A percentile compares a stretch with the other conserved stretches of the same genome.
phyloP scores from a whole-genome alignment of 2,888 invertebrate genomes.

The Heteromyza rotundicornis region DNA sequence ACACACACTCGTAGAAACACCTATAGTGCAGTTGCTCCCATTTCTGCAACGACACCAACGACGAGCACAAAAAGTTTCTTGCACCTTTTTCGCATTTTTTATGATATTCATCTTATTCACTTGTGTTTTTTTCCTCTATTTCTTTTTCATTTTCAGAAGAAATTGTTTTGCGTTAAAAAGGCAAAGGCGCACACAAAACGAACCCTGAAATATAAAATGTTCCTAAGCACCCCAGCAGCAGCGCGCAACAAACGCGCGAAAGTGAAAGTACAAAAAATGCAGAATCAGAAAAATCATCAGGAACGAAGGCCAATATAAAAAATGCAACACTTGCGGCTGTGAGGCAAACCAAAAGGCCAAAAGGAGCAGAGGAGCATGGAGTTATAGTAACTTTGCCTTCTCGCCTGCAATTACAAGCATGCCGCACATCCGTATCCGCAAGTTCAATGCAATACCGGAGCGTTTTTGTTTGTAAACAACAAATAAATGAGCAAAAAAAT shows the following conservation, averaged over 20 bases:
- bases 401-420: too few relatives aligned
- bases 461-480: too few relatives aligned
- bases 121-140: not conserved
- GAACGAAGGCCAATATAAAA: too few relatives aligned
- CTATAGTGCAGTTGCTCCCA: not conserved
- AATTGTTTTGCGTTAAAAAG: not conserved
- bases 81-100: not conserved
- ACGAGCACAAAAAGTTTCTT: not conserved
- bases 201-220: not conserved
- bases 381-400: too few relatives aligned
- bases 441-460: too few relatives aligned
- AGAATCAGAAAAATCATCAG: too few relatives aligned
- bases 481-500: too few relatives aligned
- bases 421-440: too few relatives aligned
- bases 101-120: not conserved
- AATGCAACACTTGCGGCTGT: too few relatives aligned
- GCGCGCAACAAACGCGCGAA: too few relatives aligned
- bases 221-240: not conserved
- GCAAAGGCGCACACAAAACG: not conserved
- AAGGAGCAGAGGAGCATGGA: too few relatives aligned
- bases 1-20: not conserved
- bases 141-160: not conserved
- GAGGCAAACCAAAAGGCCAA: too few relatives aligned
- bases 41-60: not conserved
- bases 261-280: conserved; percentile 1